Percentiles rank a stretch among this genome's conserved stretches.
Conservation (phyloP, 1,140 invertebrate genomes). For the Trachymyrmex cornetzi region DNA sequence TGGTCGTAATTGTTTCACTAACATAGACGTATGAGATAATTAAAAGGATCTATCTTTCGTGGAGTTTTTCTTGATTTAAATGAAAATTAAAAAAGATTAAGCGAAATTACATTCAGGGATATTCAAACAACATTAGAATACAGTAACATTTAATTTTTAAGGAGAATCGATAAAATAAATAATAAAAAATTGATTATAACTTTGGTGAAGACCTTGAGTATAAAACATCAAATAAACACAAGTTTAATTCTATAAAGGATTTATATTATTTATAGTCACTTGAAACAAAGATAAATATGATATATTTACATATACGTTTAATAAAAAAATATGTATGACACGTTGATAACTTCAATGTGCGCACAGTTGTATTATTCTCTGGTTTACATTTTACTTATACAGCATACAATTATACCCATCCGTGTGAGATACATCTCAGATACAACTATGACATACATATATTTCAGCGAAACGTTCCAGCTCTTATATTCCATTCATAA, state of each 20-base stretch:
- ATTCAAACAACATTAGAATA: neutral
- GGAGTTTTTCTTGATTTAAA: neutral
- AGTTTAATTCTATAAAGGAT: neutral
- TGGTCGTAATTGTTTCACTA: neutral
- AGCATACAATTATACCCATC: no score
- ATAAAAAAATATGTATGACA: neutral
- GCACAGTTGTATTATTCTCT: no score
- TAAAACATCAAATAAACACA: neutral
- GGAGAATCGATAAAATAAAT: neutral
- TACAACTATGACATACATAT: neutral
- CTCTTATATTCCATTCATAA: neutral
- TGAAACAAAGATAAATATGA: neutral
- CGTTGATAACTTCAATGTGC: neutral
- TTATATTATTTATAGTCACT: neutral
- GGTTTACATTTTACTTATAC: no score
- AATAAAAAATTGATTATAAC: neutral
- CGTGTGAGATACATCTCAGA: neutral
- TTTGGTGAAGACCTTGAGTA: neutral
- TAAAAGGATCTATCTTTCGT: neutral
- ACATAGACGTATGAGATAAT: neutral
- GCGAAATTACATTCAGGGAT: neutral
- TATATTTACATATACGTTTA: neutral
- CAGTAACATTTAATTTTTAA: neutral
- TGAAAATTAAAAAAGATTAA: neutral
- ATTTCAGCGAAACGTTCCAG: neutral